Conservation (phyloP, 2,888 invertebrate genomes). For the Graphium colonna region DNA sequence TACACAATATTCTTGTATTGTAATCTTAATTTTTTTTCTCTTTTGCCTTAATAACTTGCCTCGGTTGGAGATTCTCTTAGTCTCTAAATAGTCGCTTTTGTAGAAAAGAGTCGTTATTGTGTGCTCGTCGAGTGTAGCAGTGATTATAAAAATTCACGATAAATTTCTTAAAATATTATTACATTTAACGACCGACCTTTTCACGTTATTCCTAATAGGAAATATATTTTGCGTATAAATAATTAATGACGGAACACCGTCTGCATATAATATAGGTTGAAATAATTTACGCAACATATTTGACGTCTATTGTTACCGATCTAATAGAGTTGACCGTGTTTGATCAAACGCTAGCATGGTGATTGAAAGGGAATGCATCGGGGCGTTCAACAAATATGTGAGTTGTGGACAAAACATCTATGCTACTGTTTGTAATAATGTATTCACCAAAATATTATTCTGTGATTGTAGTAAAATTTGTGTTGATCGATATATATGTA, state of each 20-base stretch:
- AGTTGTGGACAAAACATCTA: slow-evolving; percentile 59
- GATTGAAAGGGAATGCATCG: slow-evolving; percentile 60
- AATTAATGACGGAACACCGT: background rate
- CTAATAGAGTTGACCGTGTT: slow-evolving; percentile 38
- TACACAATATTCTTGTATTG: slow-evolving; percentile 21
- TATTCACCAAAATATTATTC: background rate
- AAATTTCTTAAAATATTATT: too few relatives aligned
- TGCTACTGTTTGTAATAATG: slow-evolving; percentile 49
- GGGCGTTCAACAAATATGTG: slow-evolving; percentile 49
- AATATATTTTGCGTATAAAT: background rate
- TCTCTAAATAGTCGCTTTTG: background rate
- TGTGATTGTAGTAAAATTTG: too few relatives aligned
- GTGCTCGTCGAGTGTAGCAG: background rate
- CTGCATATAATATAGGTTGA: background rate
- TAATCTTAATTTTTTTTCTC: slow-evolving; percentile 17
- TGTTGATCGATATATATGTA: too few relatives aligned
- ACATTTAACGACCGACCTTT: too few relatives aligned
- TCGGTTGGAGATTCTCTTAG: slow-evolving; percentile 13
- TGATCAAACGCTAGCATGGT: slow-evolving; percentile 51
- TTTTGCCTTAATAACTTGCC: slow-evolving; percentile 15
- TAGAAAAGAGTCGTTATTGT: slow-evolving; percentile 1
- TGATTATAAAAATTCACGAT: too few relatives aligned
- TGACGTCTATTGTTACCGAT: slow-evolving; percentile 40
- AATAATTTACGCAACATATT: slow-evolving; percentile 24
- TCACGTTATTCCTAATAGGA: too few relatives aligned